Percentiles rank a stretch among this genome's conserved stretches.
Conservation (phyloP, 2,797 vertebrate species). For the Amniataba percoides region DNA sequence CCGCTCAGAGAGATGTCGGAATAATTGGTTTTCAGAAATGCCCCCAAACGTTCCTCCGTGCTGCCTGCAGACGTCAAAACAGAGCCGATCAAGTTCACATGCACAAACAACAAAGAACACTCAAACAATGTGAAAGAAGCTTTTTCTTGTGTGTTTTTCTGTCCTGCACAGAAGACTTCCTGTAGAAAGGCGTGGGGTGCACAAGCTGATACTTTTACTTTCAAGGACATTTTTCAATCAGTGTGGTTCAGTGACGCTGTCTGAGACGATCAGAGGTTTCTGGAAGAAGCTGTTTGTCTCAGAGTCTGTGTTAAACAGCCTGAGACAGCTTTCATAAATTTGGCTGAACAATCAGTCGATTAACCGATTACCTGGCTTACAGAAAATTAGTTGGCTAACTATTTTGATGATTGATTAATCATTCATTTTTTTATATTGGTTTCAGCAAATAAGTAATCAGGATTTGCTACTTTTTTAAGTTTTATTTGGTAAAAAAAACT, state of each 20-base stretch:
- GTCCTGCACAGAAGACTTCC: background rate
- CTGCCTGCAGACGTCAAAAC: slow-evolving; percentile 6
- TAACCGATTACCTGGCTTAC: background rate
- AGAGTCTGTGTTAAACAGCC: background rate
- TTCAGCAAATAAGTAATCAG: too few species aligned
- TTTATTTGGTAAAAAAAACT: background rate
- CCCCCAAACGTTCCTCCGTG: slow-evolving; percentile 48
- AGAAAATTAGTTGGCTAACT: background rate
- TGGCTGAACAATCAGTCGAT: background rate
- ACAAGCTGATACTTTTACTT: background rate
- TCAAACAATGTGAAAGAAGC: background rate
- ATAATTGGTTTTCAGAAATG: slow-evolving; percentile 49
- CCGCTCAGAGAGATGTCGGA: background rate
- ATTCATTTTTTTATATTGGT: too few species aligned
- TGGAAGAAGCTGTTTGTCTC: background rate
- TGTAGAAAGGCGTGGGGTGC: too few species aligned
- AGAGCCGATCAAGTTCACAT: background rate
- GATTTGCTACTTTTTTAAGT: background rate
- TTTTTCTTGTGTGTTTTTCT: background rate
- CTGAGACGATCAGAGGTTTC: background rate
- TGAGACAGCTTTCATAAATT: background rate
- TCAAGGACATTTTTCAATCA: background rate
- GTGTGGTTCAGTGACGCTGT: background rate
- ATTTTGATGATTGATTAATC: background rate
- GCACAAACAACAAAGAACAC: background rate